Percentiles rank a stretch among this genome's conserved stretches.
phyloP scores from a whole-genome alignment of 37 sponge, comb jelly and placozoan genomes.

The Ephydatia muelleri region DNA sequence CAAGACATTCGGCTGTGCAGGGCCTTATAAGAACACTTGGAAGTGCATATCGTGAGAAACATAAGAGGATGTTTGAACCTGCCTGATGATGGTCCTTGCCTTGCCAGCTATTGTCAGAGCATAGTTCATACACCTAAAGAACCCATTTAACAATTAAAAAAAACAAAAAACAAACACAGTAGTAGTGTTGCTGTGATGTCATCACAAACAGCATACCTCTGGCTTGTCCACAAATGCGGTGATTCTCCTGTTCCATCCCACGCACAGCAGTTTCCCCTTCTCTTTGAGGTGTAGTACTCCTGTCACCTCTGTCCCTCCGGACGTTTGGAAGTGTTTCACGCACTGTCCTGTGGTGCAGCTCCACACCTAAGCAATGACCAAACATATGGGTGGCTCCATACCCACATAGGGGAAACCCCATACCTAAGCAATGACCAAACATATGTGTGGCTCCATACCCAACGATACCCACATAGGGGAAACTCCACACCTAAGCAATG shows the following conservation, averaged over 20 bases:
- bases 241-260: constrained; percentile 89
- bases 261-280: constrained; percentile 66
- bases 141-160: neutral
- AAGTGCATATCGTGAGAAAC: neutral
- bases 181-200: neutral
- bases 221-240: constrained; percentile 54
- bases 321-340: constrained; percentile 39
- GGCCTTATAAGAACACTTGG: no score
- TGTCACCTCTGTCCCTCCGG: constrained; percentile 65
- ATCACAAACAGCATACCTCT: constrained; percentile 23
- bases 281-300: constrained; percentile 76
- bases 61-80: neutral
- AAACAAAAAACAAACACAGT: neutral
- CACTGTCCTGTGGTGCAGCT: constrained; percentile 77
- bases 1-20: no score
- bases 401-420: neutral
- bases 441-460: no score
- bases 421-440: no score
- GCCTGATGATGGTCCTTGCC: constrained; percentile 25
- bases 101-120: constrained; percentile 54
- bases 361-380: constrained; percentile 68
- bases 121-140: constrained; percentile 52
- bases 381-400: neutral
- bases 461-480: no score
- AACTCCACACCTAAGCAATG: constrained; percentile 82